A percentile compares a stretch with the other conserved stretches of the same genome.
These are phyloP conservation scores for Lagria hirta DNA, from an alignment of 2,888 invertebrate genomes.

Conservation along the genomic window DNA sequence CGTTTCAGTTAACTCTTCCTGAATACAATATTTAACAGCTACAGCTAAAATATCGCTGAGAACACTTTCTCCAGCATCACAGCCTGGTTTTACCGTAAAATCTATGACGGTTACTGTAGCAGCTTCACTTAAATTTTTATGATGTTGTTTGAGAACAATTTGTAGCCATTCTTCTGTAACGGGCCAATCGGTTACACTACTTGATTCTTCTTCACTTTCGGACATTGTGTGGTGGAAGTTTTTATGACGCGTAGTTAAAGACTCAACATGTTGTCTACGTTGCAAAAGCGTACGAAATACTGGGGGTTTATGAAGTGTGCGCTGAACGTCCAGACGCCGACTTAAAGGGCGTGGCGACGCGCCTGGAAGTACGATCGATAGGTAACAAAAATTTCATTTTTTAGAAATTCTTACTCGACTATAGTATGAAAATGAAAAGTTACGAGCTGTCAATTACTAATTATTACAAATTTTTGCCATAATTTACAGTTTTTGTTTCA, in stretches of 20 bases:
- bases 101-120: conserved; percentile 52
- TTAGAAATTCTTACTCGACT: too few species aligned
- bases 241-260: background rate
- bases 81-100: conserved; percentile 60
- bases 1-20: conserved; percentile 36
- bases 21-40: conserved; percentile 64
- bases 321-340: conserved; percentile 27
- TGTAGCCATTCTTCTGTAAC: conserved; percentile 62
- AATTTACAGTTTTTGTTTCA: too few species aligned
- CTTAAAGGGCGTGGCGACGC: conserved; percentile 36
- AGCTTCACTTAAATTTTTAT: conserved; percentile 47
- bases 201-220: conserved; percentile 58
- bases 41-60: conserved; percentile 79
- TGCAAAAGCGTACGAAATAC: conserved; percentile 5
- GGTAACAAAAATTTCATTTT: too few species aligned
- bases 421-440: too few species aligned
- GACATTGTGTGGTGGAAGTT: conserved; percentile 50
- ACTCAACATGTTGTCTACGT: conserved; percentile 1
- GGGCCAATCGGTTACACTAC: conserved; percentile 56
- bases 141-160: conserved; percentile 57
- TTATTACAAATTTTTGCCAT: too few species aligned
- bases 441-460: too few species aligned
- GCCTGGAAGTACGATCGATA: too few species aligned
- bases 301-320: conserved; percentile 6
- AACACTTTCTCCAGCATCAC: conserved; percentile 70